Conservation (phyloP, 2,797 vertebrate species). For the Amazona ochrocephala region DNA sequence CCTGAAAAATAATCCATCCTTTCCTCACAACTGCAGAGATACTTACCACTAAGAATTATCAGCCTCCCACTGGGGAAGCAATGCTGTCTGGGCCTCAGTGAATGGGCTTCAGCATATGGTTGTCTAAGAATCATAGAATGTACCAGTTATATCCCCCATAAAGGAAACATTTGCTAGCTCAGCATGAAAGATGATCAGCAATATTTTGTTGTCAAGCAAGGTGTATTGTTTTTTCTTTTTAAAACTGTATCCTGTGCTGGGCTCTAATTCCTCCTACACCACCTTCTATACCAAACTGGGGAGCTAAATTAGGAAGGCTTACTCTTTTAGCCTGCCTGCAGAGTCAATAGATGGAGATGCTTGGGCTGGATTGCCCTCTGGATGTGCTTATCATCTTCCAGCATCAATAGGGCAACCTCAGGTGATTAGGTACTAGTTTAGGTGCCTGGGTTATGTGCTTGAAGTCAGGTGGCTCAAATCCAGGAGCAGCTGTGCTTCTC, state of each 20-base stretch:
- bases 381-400: background rate
- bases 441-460: background rate
- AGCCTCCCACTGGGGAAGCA: background rate
- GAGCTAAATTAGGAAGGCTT: background rate
- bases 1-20: background rate
- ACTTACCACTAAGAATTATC: background rate
- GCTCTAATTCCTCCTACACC: slow-evolving; percentile 20
- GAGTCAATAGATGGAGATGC: background rate
- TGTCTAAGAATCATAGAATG: background rate
- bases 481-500: background rate
- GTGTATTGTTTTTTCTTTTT: slow-evolving; percentile 23
- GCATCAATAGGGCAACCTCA: background rate
- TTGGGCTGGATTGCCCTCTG: background rate
- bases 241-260: background rate
- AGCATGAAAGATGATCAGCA: background rate
- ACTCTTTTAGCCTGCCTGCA: background rate
- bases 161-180: slow-evolving; percentile 27
- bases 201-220: background rate
- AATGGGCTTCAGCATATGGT: background rate
- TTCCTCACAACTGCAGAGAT: background rate
- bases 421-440: slow-evolving; percentile 3
- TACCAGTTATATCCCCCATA: background rate
- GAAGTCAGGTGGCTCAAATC: background rate
- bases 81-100: background rate
- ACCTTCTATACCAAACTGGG: background rate